These are phyloP conservation scores for Lamellibrachia columna DNA, from an alignment of 2,888 invertebrate species.

Conservation along the genomic window DNA sequence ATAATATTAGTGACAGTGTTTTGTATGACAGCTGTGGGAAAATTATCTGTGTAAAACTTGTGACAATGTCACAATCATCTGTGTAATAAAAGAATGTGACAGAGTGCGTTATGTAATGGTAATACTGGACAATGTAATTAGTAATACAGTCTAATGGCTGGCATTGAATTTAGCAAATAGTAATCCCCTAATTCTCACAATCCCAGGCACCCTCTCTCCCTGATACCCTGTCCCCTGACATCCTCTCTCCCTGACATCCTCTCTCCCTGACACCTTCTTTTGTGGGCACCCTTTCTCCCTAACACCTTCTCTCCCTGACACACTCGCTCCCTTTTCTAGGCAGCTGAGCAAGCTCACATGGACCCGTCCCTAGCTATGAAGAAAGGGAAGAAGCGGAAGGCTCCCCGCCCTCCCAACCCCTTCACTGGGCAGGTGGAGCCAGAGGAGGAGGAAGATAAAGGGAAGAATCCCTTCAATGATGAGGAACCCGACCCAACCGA, in stretches of 20 bases:
- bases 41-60: no score
- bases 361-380: constrained; percentile 59
- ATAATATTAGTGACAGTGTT: no score
- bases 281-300: neutral
- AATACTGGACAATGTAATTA: no score
- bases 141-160: no score
- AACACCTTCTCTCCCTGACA: neutral
- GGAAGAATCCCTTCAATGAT: constrained; percentile 36
- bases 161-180: neutral
- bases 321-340: constrained; percentile 46
- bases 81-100: no score
- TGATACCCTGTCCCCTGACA: neutral
- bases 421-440: constrained; percentile 66
- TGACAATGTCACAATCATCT: no score
- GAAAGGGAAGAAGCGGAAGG: constrained; percentile 59
- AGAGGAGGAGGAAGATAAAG: constrained; percentile 29
- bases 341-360: constrained; percentile 66
- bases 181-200: no score
- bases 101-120: no score
- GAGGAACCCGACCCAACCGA: constrained; percentile 25
- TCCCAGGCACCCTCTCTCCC: neutral
- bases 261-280: neutral
- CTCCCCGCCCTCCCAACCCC: constrained; percentile 69
- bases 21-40: no score
- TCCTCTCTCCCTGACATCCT: neutral